A percentile compares a stretch with the other conserved stretches of the same genome.
phyloP scores from a whole-genome alignment of 1,140 invertebrate genomes.

The Whitmania pigra region DNA sequence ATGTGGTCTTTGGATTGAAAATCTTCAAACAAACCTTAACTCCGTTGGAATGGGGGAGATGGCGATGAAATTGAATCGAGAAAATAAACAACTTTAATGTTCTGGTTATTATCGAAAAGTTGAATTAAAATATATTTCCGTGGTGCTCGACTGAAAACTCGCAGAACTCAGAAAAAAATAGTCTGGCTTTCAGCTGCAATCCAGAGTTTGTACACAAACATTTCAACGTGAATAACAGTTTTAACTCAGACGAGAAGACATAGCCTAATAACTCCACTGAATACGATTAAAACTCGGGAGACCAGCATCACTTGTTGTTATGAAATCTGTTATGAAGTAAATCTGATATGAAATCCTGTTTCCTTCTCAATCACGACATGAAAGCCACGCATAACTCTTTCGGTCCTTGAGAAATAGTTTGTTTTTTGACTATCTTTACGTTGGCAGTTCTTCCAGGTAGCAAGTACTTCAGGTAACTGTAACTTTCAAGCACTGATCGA shows the following conservation, averaged over 20 bases:
- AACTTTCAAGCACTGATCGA: too few relatives aligned
- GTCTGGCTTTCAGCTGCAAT: background rate
- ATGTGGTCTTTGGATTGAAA: background rate
- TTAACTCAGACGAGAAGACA: background rate
- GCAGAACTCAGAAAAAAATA: background rate
- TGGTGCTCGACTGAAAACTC: background rate
- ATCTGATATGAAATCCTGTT: too few relatives aligned
- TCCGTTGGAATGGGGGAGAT: too few relatives aligned
- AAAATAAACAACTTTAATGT: background rate
- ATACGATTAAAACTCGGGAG: too few relatives aligned
- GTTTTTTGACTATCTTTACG: too few relatives aligned
- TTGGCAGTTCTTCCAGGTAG: too few relatives aligned
- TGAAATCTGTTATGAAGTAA: too few relatives aligned
- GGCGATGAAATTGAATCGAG: background rate
- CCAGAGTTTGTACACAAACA: background rate
- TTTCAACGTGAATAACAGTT: background rate
- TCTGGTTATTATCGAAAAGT: slow-evolving; percentile 1
- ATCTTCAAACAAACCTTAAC: background rate
- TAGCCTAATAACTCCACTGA: background rate
- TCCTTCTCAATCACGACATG: too few relatives aligned
- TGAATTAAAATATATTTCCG: background rate
- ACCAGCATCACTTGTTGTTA: too few relatives aligned
- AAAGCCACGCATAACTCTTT: too few relatives aligned
- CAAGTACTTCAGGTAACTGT: too few relatives aligned
- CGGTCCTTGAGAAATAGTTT: too few relatives aligned